phyloP scores from a whole-genome alignment of 2,113 vertebrate genomes.

The Petromus typicus region DNA sequence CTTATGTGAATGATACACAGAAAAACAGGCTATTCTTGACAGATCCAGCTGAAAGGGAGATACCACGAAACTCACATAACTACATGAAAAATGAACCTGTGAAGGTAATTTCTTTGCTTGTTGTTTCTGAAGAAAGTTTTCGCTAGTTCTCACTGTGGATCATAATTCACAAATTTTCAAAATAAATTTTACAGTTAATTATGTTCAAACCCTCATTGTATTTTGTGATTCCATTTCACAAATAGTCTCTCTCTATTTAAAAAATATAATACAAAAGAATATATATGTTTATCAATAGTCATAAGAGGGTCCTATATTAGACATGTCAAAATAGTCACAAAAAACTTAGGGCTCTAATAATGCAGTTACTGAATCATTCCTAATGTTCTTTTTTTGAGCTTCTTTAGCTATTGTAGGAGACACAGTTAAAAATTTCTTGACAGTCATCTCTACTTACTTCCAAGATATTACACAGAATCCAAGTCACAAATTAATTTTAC shows the following conservation, averaged over 20 bases:
- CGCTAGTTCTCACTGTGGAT: background rate
- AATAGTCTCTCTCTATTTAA: background rate
- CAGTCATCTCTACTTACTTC: background rate
- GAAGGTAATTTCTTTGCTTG: background rate
- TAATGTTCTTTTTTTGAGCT: slow-evolving; percentile 10
- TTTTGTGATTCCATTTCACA: background rate
- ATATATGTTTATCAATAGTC: background rate
- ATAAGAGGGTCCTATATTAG: background rate
- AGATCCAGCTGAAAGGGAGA: background rate
- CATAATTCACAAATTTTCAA: background rate
- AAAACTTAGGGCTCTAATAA: background rate
- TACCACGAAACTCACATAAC: background rate
- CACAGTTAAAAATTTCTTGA: background rate
- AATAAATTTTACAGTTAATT: slow-evolving; percentile 2
- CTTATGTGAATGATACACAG: background rate
- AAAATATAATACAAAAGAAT: background rate
- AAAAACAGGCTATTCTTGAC: background rate
- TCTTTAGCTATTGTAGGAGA: background rate
- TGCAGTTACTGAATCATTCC: background rate
- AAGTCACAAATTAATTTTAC: background rate
- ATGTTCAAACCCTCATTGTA: background rate
- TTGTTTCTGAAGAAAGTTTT: background rate
- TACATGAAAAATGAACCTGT: background rate
- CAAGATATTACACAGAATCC: background rate
- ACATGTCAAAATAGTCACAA: background rate